phyloP scores from a whole-genome alignment of 2,888 invertebrate genomes.

The Geophilus truncorum region DNA sequence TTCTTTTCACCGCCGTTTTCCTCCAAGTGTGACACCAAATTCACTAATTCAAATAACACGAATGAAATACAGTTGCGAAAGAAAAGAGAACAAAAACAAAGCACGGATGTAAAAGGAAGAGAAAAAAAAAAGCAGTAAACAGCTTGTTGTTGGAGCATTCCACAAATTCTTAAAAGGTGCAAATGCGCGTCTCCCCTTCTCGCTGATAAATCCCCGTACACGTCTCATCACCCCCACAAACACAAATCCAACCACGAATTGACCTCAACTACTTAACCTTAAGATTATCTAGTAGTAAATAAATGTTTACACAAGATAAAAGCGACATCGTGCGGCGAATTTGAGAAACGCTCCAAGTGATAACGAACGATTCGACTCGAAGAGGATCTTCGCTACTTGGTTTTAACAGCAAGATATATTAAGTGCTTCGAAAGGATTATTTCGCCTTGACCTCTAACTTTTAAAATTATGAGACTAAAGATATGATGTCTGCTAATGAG shows the following conservation, averaged over 20 bases:
- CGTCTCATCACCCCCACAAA: constrained; percentile 5
- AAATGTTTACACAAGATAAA: not conserved
- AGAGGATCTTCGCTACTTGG: too few species aligned
- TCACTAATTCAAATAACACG: not conserved
- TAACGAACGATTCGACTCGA: not conserved
- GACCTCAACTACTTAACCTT: constrained; percentile 10
- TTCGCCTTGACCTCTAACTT: too few species aligned
- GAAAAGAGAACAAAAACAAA: not conserved
- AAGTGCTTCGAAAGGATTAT: too few species aligned
- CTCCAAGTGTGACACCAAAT: constrained; percentile 10
- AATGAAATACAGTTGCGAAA: not conserved
- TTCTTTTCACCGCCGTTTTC: not conserved
- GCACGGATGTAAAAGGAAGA: not conserved
- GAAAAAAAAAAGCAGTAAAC: not conserved
- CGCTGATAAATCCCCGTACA: not conserved
- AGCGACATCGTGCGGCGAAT: not conserved
- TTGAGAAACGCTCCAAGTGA: not conserved
- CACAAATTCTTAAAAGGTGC: not conserved
- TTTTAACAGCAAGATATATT: too few species aligned
- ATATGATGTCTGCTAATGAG: too few species aligned
- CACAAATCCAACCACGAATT: constrained; percentile 8
- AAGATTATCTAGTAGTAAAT: not conserved
- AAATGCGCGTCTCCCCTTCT: not conserved
- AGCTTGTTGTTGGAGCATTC: not conserved
- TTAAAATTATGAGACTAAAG: too few species aligned